Conservation (phyloP, 2,797 vertebrate species). For the Adelosebastes latens region DNA sequence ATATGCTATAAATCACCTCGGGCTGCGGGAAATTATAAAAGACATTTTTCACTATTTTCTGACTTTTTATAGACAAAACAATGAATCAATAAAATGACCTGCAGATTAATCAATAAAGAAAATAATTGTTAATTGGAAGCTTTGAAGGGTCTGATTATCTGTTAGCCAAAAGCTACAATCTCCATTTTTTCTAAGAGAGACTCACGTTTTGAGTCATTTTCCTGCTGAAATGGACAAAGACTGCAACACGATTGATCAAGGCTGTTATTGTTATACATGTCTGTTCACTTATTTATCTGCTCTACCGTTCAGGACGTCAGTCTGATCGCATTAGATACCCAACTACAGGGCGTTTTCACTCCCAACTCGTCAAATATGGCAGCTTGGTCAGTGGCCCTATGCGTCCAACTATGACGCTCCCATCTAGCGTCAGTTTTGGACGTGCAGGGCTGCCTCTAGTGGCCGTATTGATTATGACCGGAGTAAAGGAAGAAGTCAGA, state of each 20-base stretch:
- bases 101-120: not conserved
- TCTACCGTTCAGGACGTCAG: not conserved
- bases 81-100: not conserved
- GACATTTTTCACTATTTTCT: not conserved
- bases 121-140: not conserved
- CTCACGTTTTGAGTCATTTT: not conserved
- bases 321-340: not conserved
- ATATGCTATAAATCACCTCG: rapidly evolving
- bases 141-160: not conserved
- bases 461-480: not conserved
- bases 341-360: not conserved
- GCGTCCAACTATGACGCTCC: not conserved
- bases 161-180: not conserved
- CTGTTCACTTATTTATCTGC: not conserved
- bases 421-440: not conserved
- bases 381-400: not conserved
- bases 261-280: not conserved
- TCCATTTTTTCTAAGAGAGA: not conserved
- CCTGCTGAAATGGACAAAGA: not conserved
- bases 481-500: not conserved
- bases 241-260: no score
- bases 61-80: not conserved
- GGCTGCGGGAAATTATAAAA: not conserved
- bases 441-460: not conserved
- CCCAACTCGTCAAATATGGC: not conserved